Evolutionary conservation across 2,888 invertebrate species (phyloP).

Genomic region (Epinotia brunnichana): DNA sequence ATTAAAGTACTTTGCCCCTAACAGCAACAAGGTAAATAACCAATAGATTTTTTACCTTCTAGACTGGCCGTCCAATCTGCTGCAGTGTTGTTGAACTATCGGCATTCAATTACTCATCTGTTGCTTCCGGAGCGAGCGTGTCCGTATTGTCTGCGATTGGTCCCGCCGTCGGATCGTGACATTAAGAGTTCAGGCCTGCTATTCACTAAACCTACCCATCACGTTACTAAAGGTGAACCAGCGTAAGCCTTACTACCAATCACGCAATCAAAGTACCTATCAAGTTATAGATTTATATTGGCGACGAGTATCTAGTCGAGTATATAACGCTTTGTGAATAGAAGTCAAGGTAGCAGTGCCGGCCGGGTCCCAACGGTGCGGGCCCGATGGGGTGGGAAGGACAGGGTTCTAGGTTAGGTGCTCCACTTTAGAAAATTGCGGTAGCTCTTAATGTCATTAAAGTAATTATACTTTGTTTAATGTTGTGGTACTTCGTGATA

Average conservation of each 20-base stretch:
- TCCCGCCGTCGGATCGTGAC: slow-evolving; percentile 26
- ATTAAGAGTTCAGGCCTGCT: slow-evolving; percentile 23
- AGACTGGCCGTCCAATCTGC: background rate
- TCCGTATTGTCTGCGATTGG: slow-evolving; percentile 39
- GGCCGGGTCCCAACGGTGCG: slow-evolving; percentile 8
- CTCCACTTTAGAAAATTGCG: slow-evolving; percentile 19
- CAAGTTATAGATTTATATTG: background rate
- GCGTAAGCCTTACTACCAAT: background rate
- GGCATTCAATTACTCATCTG: slow-evolving; percentile 35
- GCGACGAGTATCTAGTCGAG: background rate
- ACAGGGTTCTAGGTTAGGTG: slow-evolving; percentile 16
- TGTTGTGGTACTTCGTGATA: background rate
- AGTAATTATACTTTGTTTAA: background rate
- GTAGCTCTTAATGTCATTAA: slow-evolving; percentile 2
- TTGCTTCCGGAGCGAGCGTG: slow-evolving; percentile 34
- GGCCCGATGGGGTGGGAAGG: slow-evolving; percentile 6
- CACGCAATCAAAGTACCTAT: background rate
- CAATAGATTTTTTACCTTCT: background rate
- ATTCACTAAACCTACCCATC: background rate
- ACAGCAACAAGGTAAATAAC: background rate
- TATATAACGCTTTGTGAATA: background rate
- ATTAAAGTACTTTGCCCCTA: background rate
- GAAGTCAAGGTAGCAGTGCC: background rate
- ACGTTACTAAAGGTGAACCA: background rate
- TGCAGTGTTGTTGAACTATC: slow-evolving; percentile 40